Conservation (phyloP, 2,888 invertebrate species). For the Nipponacmea schrenckii region DNA sequence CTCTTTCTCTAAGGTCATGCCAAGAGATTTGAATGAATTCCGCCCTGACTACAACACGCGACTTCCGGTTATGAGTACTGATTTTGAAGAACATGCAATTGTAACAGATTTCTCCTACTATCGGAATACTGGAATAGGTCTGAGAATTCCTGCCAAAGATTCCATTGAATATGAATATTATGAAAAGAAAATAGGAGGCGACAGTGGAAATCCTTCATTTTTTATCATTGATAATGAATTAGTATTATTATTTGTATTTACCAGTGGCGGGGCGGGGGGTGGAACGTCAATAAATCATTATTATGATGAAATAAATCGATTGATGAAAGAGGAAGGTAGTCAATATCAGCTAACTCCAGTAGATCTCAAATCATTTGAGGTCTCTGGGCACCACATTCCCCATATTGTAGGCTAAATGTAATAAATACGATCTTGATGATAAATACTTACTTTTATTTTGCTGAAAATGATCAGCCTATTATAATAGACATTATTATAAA, state of each 20-base stretch:
- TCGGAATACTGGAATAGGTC: slow-evolving; percentile 30
- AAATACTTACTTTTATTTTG: too few relatives aligned
- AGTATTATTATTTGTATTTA: slow-evolving; percentile 47
- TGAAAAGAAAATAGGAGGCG: slow-evolving; percentile 44
- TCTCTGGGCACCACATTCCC: neutral
- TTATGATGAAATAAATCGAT: slow-evolving; percentile 41
- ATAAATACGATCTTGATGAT: too few relatives aligned
- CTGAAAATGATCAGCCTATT: too few relatives aligned
- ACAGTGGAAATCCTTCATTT: slow-evolving; percentile 52
- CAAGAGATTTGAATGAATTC: slow-evolving; percentile 35
- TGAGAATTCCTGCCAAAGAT: slow-evolving; percentile 15
- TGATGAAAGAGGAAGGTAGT: slow-evolving; percentile 39
- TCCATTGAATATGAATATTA: slow-evolving; percentile 36
- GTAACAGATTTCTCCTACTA: slow-evolving; percentile 39
- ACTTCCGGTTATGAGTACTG: slow-evolving; percentile 44
- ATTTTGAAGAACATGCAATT: slow-evolving; percentile 50
- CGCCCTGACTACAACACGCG: slow-evolving; percentile 19
- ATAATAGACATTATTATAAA: too few relatives aligned
- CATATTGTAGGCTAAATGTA: slow-evolving; percentile 10
- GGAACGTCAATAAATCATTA: slow-evolving; percentile 44
- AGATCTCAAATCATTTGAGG: slow-evolving; percentile 32
- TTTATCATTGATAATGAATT: slow-evolving; percentile 45
- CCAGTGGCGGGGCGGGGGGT: slow-evolving; percentile 43
- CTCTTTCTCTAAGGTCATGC: slow-evolving; percentile 44
- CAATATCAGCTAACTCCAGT: slow-evolving; percentile 41